phyloP scores from a whole-genome alignment of 2,113 vertebrate genomes.

The Nymphicus hollandicus region DNA sequence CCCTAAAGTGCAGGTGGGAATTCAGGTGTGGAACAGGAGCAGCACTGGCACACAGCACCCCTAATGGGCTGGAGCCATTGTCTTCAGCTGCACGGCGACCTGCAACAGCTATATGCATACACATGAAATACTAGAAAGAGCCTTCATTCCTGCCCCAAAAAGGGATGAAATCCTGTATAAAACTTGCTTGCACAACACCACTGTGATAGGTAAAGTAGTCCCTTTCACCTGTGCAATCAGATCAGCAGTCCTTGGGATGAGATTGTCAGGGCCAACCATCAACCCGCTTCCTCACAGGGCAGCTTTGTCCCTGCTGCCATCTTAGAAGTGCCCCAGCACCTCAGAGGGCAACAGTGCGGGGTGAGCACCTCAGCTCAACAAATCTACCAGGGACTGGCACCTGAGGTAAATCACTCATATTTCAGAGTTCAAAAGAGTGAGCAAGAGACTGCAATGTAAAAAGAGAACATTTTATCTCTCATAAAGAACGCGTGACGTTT shows the following conservation, averaged over 20 bases:
- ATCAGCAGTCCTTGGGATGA: background rate
- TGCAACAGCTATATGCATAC: fast-evolving
- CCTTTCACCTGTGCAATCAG: background rate
- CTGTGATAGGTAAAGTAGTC: background rate
- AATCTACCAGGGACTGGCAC: background rate
- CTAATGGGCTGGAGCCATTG: fast-evolving
- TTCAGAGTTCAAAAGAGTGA: background rate
- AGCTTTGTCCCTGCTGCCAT: background rate
- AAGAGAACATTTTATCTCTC: background rate
- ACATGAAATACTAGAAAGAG: background rate
- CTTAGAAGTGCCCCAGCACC: background rate
- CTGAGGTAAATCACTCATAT: background rate
- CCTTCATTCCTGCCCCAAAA: background rate
- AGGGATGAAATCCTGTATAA: background rate
- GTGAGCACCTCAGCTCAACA: background rate
- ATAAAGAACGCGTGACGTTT: background rate
- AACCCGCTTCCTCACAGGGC: background rate
- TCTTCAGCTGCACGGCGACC: background rate
- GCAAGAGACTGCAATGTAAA: background rate
- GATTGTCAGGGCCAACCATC: background rate
- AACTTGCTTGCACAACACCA: background rate
- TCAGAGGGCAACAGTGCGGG: too few species aligned
- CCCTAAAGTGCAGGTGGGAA: background rate
- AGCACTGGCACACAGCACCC: background rate
- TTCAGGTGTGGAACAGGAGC: background rate